Evolutionary conservation across 2,888 invertebrate species (phyloP).

Genomic region (Drosophila tripunctata): DNA sequence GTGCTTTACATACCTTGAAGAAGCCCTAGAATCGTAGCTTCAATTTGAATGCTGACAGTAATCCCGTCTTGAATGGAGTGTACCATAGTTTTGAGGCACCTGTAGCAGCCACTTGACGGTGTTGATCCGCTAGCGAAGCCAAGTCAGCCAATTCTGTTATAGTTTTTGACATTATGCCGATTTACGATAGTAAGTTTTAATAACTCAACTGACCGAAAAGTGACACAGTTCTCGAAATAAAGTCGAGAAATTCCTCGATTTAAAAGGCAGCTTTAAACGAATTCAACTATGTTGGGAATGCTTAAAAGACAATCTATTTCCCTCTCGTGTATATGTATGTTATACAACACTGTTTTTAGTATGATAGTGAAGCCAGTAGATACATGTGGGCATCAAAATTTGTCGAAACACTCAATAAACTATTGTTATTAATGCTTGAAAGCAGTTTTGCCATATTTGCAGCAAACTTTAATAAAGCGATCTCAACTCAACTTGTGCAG

Average conservation of each 20-base stretch:
- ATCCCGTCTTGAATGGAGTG: not conserved
- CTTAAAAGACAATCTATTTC: no score
- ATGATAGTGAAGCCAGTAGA: no score
- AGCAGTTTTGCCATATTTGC: conserved; percentile 35
- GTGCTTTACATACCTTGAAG: not conserved
- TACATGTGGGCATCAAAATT: not conserved
- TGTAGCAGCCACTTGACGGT: not conserved
- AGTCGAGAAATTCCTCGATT: no score
- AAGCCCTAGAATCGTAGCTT: not conserved
- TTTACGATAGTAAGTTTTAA: not conserved
- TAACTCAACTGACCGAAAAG: no score
- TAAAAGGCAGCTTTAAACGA: no score
- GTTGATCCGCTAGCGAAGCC: not conserved
- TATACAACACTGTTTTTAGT: no score
- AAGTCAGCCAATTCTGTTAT: not conserved
- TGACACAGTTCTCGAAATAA: no score
- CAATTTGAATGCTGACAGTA: conserved; percentile 6
- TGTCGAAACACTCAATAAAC: not conserved
- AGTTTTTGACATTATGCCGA: not conserved
- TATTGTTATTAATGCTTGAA: not conserved
- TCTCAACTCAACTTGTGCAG: conserved; percentile 55
- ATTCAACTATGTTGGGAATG: no score
- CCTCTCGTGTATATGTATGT: no score
- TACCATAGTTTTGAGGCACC: not conserved
- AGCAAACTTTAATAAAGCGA: conserved; percentile 42